Evolutionary conservation across 2,113 vertebrate genomes (phyloP), one percentile per base, ranked within the genome.

Genomic region (Dromas ardeola): DNA sequence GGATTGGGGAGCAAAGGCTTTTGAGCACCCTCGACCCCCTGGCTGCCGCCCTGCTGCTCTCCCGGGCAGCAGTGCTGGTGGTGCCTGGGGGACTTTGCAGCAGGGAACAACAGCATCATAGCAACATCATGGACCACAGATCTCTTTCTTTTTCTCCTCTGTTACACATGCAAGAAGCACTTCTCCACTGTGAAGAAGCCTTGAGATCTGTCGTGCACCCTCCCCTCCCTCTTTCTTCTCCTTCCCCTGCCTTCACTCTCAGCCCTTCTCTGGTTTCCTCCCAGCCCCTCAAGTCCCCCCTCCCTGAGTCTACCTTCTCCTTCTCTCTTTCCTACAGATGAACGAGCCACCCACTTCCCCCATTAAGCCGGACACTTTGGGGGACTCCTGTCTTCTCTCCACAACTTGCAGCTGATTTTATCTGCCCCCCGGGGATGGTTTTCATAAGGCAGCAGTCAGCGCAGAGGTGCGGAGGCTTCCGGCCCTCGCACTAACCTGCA

Each of bases 391-490:
- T 91, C 96, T 97, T 78, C 91, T 91, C 78, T 91, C 87, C 77
- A 59, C 66, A 83, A 18, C 88, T 79, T 22, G 59, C 70, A 89
- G 77, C 89, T 95, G 94, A 86, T 95, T 95, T 93, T 77, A 83
- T 96, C 91, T 86, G 52, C 13, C 91, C 85, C 89, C 20, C 7
- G 45, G 65, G 96, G 62, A 77, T 34, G 81, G 87, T 84, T 96
- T 97, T 71, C 93, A 40, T 70, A 56, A 94, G 90, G 96, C 96
- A 97, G 97, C 96, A 92, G 95, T 71, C 97, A 95, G 81, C 25
- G 3, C 30, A 20, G 95, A 95, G 95, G 96, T 96, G 93, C 87
- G 3, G 95, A 98, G 95, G 89, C 97, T 98, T 97, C 98, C 96
- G 90, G 93, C 95, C 71, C 95, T 97, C 29, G 5, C 95, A 42